phyloP scores from a whole-genome alignment of 1,140 invertebrate species.

The Camponotus pennsylvanicus region DNA sequence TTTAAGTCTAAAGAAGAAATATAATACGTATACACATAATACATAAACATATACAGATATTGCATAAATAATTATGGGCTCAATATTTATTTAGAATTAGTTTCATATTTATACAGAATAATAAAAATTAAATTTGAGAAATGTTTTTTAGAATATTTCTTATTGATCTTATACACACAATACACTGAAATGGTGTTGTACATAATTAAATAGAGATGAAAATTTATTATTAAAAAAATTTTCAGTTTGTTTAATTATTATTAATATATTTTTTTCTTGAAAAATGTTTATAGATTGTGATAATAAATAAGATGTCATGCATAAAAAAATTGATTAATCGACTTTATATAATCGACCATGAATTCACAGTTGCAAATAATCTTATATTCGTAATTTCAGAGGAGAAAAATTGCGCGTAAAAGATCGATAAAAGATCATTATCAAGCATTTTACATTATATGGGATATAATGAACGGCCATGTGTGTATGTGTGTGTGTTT shows the following conservation, averaged over 20 bases:
- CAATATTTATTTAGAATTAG: neutral
- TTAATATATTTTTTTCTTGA: neutral
- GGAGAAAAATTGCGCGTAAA: neutral
- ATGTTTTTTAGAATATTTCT: neutral
- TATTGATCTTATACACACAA: neutral
- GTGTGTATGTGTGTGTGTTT: conserved; percentile 65
- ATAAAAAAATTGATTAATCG: neutral
- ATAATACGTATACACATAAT: neutral
- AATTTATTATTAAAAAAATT: neutral
- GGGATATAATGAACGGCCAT: neutral
- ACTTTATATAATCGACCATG: neutral
- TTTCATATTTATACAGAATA: neutral
- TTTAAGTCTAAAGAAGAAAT: neutral
- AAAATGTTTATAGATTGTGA: neutral
- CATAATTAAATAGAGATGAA: neutral
- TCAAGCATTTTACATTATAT: neutral
- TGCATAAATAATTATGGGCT: neutral
- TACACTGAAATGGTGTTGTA: neutral
- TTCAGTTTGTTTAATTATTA: neutral
- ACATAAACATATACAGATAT: too few relatives aligned
- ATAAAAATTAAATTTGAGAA: conserved; percentile 13
- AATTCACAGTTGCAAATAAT: conserved; percentile 3
- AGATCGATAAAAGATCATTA: conserved; percentile 7
- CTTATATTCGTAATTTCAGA: neutral
- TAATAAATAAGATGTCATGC: neutral